A percentile compares a stretch with the other conserved stretches of the same genome.
Conservation (phyloP, 2,888 invertebrate genomes). For the Lordiphosa andalusiaca region DNA sequence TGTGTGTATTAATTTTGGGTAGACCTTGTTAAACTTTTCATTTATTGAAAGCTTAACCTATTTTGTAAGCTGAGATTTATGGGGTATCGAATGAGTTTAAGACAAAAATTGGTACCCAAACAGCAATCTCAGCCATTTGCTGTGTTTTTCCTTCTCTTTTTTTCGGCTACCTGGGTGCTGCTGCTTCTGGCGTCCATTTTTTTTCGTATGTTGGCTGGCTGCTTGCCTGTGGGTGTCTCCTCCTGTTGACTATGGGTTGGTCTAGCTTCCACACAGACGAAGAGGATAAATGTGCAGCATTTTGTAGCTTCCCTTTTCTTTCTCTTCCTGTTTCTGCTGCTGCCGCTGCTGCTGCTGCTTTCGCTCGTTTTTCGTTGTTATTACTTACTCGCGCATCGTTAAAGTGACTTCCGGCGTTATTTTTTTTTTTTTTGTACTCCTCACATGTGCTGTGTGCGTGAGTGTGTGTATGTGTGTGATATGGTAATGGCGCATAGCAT, state of each 20-base stretch:
- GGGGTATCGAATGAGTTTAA: conserved; percentile 6
- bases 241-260: conserved; percentile 17
- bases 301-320: conserved; percentile 39
- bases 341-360: conserved; percentile 1
- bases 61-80: conserved; percentile 1
- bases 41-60: no score
- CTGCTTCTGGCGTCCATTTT: conserved; percentile 1
- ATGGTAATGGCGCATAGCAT: conserved; percentile 60
- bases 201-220: conserved; percentile 1
- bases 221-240: conserved; percentile 15
- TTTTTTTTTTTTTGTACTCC: conserved; percentile 30
- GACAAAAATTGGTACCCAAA: not conserved
- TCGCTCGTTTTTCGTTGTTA: conserved; percentile 47
- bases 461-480: conserved; percentile 25
- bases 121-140: conserved; percentile 10
- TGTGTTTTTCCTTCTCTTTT: conserved; percentile 1
- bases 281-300: conserved; percentile 57
- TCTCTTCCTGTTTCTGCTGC: conserved; percentile 28
- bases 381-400: conserved; percentile 74
- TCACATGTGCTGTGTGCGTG: conserved; percentile 1
- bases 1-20: no score
- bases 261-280: conserved; percentile 24
- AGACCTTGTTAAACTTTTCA: no score
- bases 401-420: conserved; percentile 70
- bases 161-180: conserved; percentile 26